Conservation (phyloP, 2,113 vertebrate genomes). For the Corythoichthys haematopterus region DNA sequence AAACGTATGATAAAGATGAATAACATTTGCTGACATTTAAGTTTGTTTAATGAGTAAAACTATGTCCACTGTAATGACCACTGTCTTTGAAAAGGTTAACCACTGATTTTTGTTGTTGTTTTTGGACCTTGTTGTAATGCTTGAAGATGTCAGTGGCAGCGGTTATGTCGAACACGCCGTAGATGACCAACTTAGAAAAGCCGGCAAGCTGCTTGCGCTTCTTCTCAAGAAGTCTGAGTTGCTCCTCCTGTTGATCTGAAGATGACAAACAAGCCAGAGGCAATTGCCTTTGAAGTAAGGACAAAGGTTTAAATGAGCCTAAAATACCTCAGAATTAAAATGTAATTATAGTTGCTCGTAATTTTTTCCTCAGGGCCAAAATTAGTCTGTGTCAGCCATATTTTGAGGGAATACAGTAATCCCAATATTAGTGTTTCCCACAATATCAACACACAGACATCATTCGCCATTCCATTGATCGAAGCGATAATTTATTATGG, state of each 20-base stretch:
- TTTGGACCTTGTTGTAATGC: constrained; percentile 79
- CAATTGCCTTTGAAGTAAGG: background rate
- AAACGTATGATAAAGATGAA: no score
- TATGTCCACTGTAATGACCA: no score
- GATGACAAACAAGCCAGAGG: background rate
- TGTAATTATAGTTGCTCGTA: background rate
- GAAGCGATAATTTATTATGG: no score
- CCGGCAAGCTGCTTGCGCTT: constrained; percentile 81
- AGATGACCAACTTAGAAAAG: constrained; percentile 84
- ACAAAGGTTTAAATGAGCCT: background rate
- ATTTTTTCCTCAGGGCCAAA: no score
- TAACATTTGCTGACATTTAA: no score
- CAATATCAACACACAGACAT: no score
- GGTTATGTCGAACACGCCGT: constrained; percentile 75
- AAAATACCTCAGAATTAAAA: background rate
- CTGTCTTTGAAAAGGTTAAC: background rate
- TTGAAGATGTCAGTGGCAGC: constrained; percentile 82
- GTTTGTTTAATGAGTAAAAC: no score
- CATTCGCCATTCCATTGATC: no score
- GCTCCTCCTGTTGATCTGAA: constrained; percentile 29
- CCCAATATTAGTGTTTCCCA: no score
- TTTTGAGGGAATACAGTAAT: no score
- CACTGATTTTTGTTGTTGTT: background rate
- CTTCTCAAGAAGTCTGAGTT: constrained; percentile 70
- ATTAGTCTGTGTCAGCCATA: no score